Base-by-base conservation (phyloP, 2,113 vertebrate species). In the Tupaia chinensis region DNA sequence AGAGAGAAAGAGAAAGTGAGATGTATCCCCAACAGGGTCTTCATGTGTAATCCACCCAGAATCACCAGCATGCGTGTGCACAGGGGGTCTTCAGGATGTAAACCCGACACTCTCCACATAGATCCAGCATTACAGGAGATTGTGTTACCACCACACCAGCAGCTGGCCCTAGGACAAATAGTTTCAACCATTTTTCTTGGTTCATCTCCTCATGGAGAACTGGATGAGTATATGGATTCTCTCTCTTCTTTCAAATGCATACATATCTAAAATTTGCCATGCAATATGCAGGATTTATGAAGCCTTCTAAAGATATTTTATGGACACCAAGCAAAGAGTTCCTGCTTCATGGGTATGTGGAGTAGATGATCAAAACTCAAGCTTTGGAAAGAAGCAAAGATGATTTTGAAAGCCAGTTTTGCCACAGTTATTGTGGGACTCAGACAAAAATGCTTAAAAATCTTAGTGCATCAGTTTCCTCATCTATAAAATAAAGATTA, bases 381-480 rank as follows among this genome's bases (percentile, higher is more conserved):
- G 44, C 68, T 81, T 66, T 65, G 63, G 15, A 56, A 73, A 56
- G 14, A 83, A 68, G 54, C 25, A 76, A 87, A 70, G 19, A 5
- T 20, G 29, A 53, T 44, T 93, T 86, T 80, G 54, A 78, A 77
- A 95, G 25, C 25, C 61, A 92, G 19, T 34, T 44, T 20, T 82
- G 77, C 17, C 27, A 87, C 66, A 84, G 77, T 95, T 94, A 94
- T 79, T 83, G 78, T 96, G 94, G 53, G 79, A 96, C 54, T 94
- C 76, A 53, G 44, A 93, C 17, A 77, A 86, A 91, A 66, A 72
- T 78, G 70, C n/a, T 86, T 90, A 44, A 87, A 87, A 88, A 65
- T 93, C 53, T n/a, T 15, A 80, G n/a, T 60, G 60, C 23, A 44
- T 72, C 44, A 5, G 54, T 86, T 69, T 83, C 34, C 79, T 88